Conservation (phyloP, 1,140 invertebrate species). For the Conus ventricosus region DNA sequence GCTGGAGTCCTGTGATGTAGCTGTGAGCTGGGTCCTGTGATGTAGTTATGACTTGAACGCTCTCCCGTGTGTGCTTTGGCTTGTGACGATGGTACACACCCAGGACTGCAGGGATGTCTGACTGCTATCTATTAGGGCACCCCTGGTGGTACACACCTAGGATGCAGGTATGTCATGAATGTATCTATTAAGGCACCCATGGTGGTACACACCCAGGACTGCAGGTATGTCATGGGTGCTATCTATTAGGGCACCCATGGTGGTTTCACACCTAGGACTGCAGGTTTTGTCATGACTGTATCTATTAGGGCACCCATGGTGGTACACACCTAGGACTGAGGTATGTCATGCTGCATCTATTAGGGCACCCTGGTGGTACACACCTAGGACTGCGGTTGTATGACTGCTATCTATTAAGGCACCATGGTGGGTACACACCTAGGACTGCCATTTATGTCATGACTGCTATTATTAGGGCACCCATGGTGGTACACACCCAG, state of each 20-base stretch:
- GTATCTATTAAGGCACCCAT: too few relatives aligned
- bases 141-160: not conserved
- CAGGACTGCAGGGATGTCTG: not conserved
- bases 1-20: too few relatives aligned
- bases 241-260: too few relatives aligned
- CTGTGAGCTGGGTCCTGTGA: too few relatives aligned
- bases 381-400: not conserved
- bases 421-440: too few relatives aligned
- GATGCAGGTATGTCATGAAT: slow-evolving; percentile 62
- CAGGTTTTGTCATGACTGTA: slow-evolving; percentile 62
- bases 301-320: too few relatives aligned
- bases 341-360: not conserved
- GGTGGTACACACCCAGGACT: too few relatives aligned
- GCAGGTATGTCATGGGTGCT: not conserved
- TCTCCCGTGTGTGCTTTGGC: not conserved
- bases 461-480: too few relatives aligned
- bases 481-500: not conserved
- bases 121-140: too few relatives aligned
- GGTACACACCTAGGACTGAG: too few relatives aligned
- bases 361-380: not conserved
- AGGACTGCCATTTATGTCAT: too few relatives aligned
- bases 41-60: not conserved
- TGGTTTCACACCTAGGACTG: slow-evolving; percentile 11
- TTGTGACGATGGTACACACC: not conserved
- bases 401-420: too few relatives aligned